These are phyloP conservation scores for Pseudopipra pipra DNA, from an alignment of 2,113 vertebrate genomes.

Conservation along the genomic window DNA sequence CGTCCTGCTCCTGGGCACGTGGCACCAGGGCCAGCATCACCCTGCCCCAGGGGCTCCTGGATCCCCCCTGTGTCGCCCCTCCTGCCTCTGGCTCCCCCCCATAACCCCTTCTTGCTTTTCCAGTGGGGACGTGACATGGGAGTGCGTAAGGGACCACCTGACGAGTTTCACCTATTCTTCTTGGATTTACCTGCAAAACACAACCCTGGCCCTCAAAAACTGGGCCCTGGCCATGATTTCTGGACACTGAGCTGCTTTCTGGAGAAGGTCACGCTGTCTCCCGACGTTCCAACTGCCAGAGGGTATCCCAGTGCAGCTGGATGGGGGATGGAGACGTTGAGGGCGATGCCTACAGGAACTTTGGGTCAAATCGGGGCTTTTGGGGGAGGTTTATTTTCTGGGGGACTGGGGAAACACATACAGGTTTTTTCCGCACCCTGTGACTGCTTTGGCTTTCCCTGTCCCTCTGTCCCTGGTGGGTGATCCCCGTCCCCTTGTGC, in stretches of 20 bases:
- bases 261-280: accelerated
- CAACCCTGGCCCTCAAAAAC: conserved; percentile 79
- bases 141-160: conserved; percentile 83
- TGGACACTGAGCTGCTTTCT: conserved; percentile 62
- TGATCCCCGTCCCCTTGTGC: not conserved
- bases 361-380: not conserved
- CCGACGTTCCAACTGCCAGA: accelerated
- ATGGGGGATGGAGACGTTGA: accelerated
- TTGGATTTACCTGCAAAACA: conserved; percentile 87
- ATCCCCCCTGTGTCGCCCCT: accelerated
- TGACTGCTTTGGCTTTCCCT: not conserved
- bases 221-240: conserved; percentile 87
- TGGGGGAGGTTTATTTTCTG: not conserved
- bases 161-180: conserved; percentile 78
- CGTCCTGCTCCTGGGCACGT: accelerated
- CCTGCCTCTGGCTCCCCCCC: accelerated
- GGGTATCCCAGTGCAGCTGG: not conserved
- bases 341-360: not conserved
- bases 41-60: accelerated
- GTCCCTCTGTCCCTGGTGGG: not conserved
- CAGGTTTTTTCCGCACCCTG: not conserved
- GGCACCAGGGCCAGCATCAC: accelerated
- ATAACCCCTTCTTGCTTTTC: not conserved
- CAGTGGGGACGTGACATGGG: conserved; percentile 85
- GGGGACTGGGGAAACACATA: not conserved